Percentiles rank a stretch among this genome's conserved stretches.
Conservation (phyloP, 1,140 invertebrate genomes). For the Temnothorax curvispinosus region DNA sequence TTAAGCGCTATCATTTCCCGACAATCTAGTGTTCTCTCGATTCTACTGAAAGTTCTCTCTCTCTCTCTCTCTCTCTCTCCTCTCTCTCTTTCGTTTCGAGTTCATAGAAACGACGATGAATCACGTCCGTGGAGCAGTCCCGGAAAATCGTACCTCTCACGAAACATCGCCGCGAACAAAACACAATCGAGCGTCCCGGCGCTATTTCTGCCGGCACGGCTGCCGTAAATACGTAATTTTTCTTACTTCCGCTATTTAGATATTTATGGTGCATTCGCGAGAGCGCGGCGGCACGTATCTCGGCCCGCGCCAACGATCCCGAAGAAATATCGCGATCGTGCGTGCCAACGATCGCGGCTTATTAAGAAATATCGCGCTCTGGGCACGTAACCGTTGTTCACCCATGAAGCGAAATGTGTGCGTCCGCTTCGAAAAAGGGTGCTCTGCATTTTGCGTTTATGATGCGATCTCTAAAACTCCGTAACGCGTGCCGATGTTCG, state of each 20-base stretch:
- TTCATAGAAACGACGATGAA: slow-evolving; percentile 38
- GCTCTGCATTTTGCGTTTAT: background rate
- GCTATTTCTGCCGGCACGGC: slow-evolving; percentile 49
- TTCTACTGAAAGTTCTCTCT: slow-evolving; percentile 43
- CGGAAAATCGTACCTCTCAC: slow-evolving; percentile 55
- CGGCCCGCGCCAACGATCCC: slow-evolving; percentile 50
- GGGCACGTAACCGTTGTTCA: slow-evolving; percentile 37
- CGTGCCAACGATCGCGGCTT: slow-evolving; percentile 60
- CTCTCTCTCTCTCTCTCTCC: background rate
- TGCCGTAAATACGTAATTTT: slow-evolving; percentile 58
- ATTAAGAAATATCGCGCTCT: slow-evolving; percentile 60
- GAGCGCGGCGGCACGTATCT: slow-evolving; percentile 47
- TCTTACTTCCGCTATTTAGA: slow-evolving; percentile 60
- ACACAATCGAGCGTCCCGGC: slow-evolving; percentile 30
- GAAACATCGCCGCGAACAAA: slow-evolving; percentile 55
- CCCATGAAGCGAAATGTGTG: background rate
- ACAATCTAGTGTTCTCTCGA: slow-evolving; percentile 55
- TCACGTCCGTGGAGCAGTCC: slow-evolving; percentile 29
- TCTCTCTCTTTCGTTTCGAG: background rate
- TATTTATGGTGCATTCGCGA: slow-evolving; percentile 51
- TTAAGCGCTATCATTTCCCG: slow-evolving; percentile 36
- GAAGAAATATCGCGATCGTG: slow-evolving; percentile 60
- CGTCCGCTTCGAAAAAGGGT: background rate
- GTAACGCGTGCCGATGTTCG: background rate
- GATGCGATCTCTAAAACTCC: background rate